Percentiles rank a stretch among this genome's conserved stretches.
phyloP scores from a whole-genome alignment of 2,113 vertebrate species.

The Gymnogyps californianus region DNA sequence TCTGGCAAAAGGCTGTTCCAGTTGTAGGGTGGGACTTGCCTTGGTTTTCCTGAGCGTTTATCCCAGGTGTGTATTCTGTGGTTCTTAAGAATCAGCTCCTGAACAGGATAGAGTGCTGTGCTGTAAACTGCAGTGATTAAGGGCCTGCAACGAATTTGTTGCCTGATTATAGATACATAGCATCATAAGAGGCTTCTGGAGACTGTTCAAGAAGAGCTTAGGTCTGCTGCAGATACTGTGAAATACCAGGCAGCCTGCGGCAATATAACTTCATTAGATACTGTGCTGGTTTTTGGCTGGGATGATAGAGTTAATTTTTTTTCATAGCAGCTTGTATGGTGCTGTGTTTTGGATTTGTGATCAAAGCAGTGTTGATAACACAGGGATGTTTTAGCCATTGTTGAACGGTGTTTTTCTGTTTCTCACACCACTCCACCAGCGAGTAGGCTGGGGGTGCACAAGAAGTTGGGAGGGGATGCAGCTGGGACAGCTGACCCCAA shows the following conservation, averaged over 20 bases:
- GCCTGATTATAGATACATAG: neutral
- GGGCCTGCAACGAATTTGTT: neutral
- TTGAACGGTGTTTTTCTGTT: neutral
- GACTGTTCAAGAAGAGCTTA: neutral
- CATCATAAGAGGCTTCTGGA: neutral
- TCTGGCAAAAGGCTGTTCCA: neutral
- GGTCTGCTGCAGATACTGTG: neutral
- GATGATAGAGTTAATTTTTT: neutral
- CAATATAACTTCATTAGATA: neutral
- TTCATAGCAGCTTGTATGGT: neutral
- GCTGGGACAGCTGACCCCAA: neutral
- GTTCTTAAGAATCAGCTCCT: neutral
- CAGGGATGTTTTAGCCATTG: neutral
- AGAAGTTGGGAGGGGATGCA: neutral
- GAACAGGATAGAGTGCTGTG: neutral
- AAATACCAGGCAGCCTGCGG: neutral
- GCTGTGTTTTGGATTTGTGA: neutral
- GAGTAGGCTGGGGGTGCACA: neutral
- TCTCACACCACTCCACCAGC: fast-evolving
- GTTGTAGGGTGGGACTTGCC: neutral
- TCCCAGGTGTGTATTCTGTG: neutral
- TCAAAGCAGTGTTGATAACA: neutral
- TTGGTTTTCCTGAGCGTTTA: neutral
- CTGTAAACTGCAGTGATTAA: neutral
- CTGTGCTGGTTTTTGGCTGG: neutral